Evolutionary conservation across 1,140 invertebrate genomes (phyloP).

Genomic region (Pogonus chalceus): DNA sequence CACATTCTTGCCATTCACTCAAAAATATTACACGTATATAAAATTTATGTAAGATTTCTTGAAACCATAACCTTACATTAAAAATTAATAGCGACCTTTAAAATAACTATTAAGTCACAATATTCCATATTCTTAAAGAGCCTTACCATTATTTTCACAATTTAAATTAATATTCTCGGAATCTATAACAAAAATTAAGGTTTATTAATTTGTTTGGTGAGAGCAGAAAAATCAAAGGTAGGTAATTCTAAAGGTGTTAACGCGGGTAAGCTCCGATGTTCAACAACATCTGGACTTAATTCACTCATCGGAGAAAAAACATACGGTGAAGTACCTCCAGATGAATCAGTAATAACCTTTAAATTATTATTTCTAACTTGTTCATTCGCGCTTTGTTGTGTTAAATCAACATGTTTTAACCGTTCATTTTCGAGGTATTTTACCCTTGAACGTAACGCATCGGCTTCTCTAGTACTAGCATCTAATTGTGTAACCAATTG

Average conservation of each 20-base stretch:
- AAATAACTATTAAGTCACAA: too few relatives aligned
- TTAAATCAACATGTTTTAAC: constrained; percentile 27
- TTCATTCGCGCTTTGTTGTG: constrained; percentile 21
- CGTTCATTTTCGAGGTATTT: constrained; percentile 39
- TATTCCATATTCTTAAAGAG: too few relatives aligned
- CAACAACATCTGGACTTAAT: constrained; percentile 32
- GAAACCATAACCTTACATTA: too few relatives aligned
- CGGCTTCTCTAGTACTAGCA: constrained; percentile 45
- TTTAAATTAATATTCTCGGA: too few relatives aligned
- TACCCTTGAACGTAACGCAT: constrained; percentile 39
- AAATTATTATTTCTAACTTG: constrained; percentile 19
- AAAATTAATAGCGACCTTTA: too few relatives aligned
- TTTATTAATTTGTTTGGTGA: constrained; percentile 17
- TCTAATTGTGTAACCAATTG: constrained; percentile 49
- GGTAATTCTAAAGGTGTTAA: constrained; percentile 47
- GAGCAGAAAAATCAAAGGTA: constrained; percentile 39
- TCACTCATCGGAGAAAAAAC: constrained; percentile 35
- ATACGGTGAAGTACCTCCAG: constrained; percentile 32
- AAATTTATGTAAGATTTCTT: too few relatives aligned
- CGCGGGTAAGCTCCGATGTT: constrained; percentile 34
- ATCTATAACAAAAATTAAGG: too few relatives aligned
- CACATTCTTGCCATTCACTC: too few relatives aligned
- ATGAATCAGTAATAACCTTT: constrained; percentile 33
- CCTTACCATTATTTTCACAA: too few relatives aligned
- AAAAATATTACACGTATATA: too few relatives aligned